Evolutionary conservation across 2,888 invertebrate genomes (phyloP).

Genomic region (Conus canariensis): DNA sequence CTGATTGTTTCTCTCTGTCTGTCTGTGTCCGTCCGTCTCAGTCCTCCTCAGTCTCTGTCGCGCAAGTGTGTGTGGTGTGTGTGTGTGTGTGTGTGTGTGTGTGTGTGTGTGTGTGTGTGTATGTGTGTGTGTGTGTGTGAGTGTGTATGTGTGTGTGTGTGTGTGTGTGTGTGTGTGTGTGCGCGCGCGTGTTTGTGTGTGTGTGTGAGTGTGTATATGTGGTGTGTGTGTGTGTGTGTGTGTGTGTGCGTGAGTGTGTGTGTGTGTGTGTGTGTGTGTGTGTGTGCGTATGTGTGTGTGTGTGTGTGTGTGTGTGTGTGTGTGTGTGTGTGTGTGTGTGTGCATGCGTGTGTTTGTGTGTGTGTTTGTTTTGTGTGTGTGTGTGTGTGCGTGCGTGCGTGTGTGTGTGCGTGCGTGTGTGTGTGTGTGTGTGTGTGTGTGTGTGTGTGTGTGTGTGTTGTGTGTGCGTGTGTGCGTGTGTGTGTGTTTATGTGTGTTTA

Average conservation of each 20-base stretch:
- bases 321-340: background rate
- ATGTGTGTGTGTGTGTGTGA: too few species aligned
- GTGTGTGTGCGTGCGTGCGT: slow-evolving; percentile 32
- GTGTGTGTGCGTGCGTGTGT: slow-evolving; percentile 41
- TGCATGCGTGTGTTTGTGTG: slow-evolving; percentile 1
- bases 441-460: background rate
- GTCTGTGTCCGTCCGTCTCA: background rate
- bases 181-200: too few species aligned
- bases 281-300: too few species aligned
- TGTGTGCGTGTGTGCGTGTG: background rate
- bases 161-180: too few species aligned
- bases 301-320: background rate
- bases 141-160: too few species aligned
- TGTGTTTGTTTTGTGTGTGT: slow-evolving; percentile 36
- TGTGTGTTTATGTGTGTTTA: background rate
- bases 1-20: background rate
- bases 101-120: too few species aligned
- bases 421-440: background rate
- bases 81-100: background rate
- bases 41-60: background rate
- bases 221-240: too few species aligned
- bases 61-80: background rate
- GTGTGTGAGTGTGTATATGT: too few species aligned
- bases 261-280: too few species aligned
- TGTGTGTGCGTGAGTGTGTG: too few species aligned